Evolutionary conservation across 2,797 vertebrate species (phyloP).

Genomic region (Propithecus deckenii): DNA sequence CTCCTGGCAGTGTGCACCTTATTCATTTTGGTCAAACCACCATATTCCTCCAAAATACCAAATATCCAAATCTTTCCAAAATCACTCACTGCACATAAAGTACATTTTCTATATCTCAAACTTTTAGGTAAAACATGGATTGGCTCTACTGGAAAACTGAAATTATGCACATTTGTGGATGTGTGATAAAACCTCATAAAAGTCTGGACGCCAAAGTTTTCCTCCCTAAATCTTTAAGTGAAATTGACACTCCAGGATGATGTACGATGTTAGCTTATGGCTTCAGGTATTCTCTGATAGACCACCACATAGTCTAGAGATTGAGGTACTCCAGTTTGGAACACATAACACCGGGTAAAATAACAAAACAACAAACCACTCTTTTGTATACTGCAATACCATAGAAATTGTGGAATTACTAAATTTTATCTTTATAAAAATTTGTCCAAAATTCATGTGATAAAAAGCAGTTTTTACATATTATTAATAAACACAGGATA

Average conservation of each 20-base stretch:
- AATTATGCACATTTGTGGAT: not conserved
- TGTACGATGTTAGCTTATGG: fast-evolving
- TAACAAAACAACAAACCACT: not conserved
- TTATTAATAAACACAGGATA: not conserved
- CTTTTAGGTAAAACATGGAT: not conserved
- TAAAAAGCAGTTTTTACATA: not conserved
- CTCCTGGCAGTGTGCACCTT: not conserved
- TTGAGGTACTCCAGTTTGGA: not conserved
- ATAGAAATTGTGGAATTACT: not conserved
- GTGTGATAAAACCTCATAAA: not conserved
- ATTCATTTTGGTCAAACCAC: not conserved
- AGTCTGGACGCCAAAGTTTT: not conserved
- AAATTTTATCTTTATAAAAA: not conserved
- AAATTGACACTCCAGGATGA: not conserved
- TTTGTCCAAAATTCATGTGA: not conserved
- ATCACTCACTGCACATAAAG: not conserved
- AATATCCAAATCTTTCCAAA: not conserved
- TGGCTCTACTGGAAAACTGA: not conserved
- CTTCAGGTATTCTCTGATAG: not conserved
- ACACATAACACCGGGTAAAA: not conserved
- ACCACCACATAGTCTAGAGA: not conserved
- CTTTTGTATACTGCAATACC: not conserved
- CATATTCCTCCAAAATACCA: not conserved
- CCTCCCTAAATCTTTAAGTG: conserved; percentile 1
- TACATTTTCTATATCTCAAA: not conserved